phyloP scores from a whole-genome alignment of 1,140 invertebrate species.

The Papilio helenus region DNA sequence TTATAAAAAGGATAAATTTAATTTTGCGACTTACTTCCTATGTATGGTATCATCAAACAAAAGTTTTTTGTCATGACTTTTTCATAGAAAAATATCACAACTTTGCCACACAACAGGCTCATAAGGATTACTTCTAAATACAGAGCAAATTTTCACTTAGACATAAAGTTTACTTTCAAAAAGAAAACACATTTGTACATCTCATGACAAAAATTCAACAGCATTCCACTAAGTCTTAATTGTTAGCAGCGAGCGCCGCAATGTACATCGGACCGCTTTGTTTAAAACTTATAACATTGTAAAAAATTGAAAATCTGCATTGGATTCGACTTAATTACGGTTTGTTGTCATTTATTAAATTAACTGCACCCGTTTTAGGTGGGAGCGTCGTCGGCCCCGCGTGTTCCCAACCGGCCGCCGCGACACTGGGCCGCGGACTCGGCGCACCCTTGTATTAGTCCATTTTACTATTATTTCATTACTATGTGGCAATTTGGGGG shows the following conservation, averaged over 20 bases:
- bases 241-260: conserved; percentile 60
- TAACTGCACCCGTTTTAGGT: conserved; percentile 79
- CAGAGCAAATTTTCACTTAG: conserved; percentile 74
- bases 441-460: conserved; percentile 31
- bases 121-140: conserved; percentile 78
- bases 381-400: conserved; percentile 76
- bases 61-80: conserved; percentile 54
- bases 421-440: conserved; percentile 47
- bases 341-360: conserved; percentile 78
- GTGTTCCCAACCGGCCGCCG: conserved; percentile 74
- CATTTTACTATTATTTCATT: conserved; percentile 16
- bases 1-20: conserved; percentile 75
- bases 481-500: not conserved
- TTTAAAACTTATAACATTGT: conserved; percentile 76
- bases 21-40: conserved; percentile 67
- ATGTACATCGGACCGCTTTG: conserved; percentile 72
- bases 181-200: conserved; percentile 80
- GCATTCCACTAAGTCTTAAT: conserved; percentile 80
- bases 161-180: conserved; percentile 78
- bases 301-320: conserved; percentile 76
- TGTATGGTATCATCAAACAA: conserved; percentile 59
- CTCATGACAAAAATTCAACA: conserved; percentile 81
- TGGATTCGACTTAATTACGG: conserved; percentile 79
- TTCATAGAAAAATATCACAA: conserved; percentile 81
- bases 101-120: conserved; percentile 73